Evolutionary conservation across 2,113 vertebrate species (phyloP).

Genomic region (Motacilla tschutschensis): DNA sequence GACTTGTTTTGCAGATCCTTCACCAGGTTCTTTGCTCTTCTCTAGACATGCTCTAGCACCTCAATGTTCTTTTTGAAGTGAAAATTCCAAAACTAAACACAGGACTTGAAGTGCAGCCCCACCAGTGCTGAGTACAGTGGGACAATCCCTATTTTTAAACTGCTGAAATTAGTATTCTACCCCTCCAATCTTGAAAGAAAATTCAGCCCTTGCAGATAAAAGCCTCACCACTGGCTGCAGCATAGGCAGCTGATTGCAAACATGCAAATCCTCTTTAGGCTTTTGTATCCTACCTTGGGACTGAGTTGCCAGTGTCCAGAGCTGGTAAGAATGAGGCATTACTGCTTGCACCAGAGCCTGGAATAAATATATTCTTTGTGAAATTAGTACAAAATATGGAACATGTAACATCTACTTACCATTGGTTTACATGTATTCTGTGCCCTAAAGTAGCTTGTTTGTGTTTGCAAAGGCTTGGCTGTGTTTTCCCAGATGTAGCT

Average conservation of each 20-base stretch:
- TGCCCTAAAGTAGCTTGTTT: background rate
- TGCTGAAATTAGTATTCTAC: background rate
- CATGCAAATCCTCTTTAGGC: background rate
- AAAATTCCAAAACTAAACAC: background rate
- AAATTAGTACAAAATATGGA: background rate
- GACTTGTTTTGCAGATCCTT: background rate
- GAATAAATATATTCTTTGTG: background rate
- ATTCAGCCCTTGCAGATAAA: background rate
- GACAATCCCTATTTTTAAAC: background rate
- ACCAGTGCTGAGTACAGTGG: background rate
- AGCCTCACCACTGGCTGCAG: background rate
- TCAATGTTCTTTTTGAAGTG: background rate
- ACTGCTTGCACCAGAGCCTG: background rate
- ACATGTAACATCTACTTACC: background rate
- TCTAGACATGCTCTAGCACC: accelerated
- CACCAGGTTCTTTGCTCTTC: background rate
- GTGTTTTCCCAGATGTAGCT: background rate
- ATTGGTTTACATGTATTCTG: background rate
- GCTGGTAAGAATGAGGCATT: background rate
- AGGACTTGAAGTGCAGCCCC: background rate
- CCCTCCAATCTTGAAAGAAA: background rate
- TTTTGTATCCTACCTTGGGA: background rate
- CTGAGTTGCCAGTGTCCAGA: background rate
- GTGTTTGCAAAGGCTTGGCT: background rate
- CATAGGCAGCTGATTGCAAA: background rate